These are phyloP conservation scores for Epinephelus awoara DNA, from an alignment of 2,797 vertebrate genomes.

Conservation along the genomic window DNA sequence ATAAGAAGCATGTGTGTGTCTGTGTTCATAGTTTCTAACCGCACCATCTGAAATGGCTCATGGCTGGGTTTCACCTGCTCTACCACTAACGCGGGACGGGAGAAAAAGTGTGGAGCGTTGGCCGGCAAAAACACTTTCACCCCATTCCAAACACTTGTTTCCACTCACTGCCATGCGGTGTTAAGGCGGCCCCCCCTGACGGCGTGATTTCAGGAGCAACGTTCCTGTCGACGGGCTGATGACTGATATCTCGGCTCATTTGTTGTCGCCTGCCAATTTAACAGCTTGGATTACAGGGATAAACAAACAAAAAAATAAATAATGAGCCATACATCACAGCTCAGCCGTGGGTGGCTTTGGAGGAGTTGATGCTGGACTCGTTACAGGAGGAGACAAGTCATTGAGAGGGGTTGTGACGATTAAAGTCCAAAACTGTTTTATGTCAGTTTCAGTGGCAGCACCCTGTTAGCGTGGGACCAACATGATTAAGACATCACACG, in stretches of 20 bases:
- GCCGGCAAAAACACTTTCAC: constrained; percentile 5
- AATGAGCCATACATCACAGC: constrained; percentile 72
- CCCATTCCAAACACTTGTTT: constrained; percentile 7
- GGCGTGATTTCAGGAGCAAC: constrained; percentile 33
- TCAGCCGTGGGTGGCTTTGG: constrained; percentile 70
- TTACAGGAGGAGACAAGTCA: constrained; percentile 57
- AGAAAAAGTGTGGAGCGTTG: not conserved
- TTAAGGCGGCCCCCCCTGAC: not conserved
- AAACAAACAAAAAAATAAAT: constrained; percentile 73
- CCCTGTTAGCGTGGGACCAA: constrained; percentile 55
- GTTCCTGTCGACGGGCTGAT: constrained; percentile 38
- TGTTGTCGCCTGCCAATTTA: constrained; percentile 73
- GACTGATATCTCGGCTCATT: constrained; percentile 61
- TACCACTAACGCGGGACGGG: not conserved
- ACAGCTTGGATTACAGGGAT: constrained; percentile 77
- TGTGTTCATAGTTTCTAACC: constrained; percentile 23
- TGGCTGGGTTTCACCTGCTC: constrained; percentile 30
- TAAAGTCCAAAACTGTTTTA: constrained; percentile 57
- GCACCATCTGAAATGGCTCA: constrained; percentile 23
- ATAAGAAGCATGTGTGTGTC: constrained; percentile 31
- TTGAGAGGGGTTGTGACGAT: constrained; percentile 33
- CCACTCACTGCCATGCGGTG: not conserved
- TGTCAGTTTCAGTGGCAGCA: constrained; percentile 53
- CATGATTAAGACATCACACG: constrained; percentile 53
- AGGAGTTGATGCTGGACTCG: constrained; percentile 61